Evolutionary conservation across 2,888 invertebrate genomes (phyloP), one percentile per base, ranked within the genome.

Genomic region (Smittia aterrima): DNA sequence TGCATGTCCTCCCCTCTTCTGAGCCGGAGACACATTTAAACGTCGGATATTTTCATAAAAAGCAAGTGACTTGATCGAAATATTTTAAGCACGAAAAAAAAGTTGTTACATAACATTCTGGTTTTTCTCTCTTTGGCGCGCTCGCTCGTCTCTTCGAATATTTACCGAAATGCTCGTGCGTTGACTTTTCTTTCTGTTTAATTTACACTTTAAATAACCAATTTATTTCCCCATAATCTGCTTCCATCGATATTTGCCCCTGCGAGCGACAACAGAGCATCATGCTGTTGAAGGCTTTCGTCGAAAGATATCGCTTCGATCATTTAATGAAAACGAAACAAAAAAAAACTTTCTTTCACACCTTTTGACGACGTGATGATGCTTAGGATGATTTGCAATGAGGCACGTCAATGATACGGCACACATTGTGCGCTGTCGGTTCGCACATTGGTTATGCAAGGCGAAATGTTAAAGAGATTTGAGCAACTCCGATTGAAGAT

Each of bases 91-190:
- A 20, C 47, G 47, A 47, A 47, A 38, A 38, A 38, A 47, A 47
- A 47, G 47, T 47, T 41, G 25, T 70, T 70, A 70, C 54, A 16
- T 32, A 70, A 70, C 54, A 70, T 41, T 70, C 70, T 70, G 70
- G 70, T 70, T 70, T 70, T 70, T 38, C 41, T 70, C 32, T 32
- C 32, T 32, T 32, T 27, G 9, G 32, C 53, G 32, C 68, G 32
- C 47, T 68, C 47, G 22, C 25, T 68, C 4, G 18, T 68, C 38
- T 11, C 27, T 20, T 9, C 58, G 20, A 22, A 20, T 58, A 18
- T 58, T 58, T 58, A 58, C 58, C 58, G n/a, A 9, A 58, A 58
- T 20, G 58, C 27, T 20, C 32, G 20, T 13, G 27, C 64, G 27
- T 32, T 22, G 27, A 66, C 25, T 27, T 66, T 7, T 24, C 32